Evolutionary conservation across 2,113 vertebrate species (phyloP).

Genomic region (Neoarius graeffei): DNA sequence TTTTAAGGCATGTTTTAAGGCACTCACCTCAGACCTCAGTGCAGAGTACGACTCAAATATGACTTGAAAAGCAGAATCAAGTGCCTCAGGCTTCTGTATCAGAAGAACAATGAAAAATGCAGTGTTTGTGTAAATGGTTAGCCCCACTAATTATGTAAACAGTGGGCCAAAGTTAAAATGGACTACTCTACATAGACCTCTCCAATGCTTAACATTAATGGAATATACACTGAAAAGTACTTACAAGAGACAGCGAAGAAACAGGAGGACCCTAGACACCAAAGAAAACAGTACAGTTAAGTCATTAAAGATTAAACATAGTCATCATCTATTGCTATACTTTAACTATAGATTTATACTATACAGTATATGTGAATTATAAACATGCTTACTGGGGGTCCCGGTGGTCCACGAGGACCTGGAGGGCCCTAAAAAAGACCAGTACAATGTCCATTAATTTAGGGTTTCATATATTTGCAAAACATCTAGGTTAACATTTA

Average conservation of each 20-base stretch:
- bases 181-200: neutral
- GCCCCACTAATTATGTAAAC: neutral
- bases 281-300: slow-evolving; percentile 43
- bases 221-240: slow-evolving; percentile 57
- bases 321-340: neutral
- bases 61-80: slow-evolving; percentile 79
- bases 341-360: neutral
- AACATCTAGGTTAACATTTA: neutral
- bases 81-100: slow-evolving; percentile 73
- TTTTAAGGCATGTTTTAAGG: neutral
- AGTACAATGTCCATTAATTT: neutral
- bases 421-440: slow-evolving; percentile 76
- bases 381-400: slow-evolving; percentile 84
- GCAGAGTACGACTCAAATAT: slow-evolving; percentile 73
- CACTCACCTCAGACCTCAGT: slow-evolving; percentile 80
- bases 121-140: neutral
- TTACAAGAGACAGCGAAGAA: slow-evolving; percentile 76
- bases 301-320: neutral
- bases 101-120: slow-evolving; percentile 32
- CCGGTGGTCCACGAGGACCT: slow-evolving; percentile 86
- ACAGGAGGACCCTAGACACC: slow-evolving; percentile 72
- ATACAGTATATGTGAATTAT: neutral
- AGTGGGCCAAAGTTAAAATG: neutral
- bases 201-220: neutral
- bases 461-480: neutral